phyloP scores from a whole-genome alignment of 2,888 invertebrate species.

The Xylota segnis region DNA sequence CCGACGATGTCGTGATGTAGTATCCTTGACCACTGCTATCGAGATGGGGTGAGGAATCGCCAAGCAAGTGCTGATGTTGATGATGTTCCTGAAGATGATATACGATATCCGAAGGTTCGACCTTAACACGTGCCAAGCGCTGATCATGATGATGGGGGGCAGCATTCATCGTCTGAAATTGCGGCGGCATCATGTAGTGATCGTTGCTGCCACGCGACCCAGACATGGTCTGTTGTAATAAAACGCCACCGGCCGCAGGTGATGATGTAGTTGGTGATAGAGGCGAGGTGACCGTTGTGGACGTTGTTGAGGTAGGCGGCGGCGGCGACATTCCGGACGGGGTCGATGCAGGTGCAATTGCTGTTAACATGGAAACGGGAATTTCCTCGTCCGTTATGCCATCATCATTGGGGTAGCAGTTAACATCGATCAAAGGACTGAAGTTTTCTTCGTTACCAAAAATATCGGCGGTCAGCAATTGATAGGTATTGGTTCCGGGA shows the following conservation, averaged over 20 bases:
- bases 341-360: slow-evolving; percentile 78
- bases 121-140: slow-evolving; percentile 63
- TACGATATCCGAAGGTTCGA: slow-evolving; percentile 68
- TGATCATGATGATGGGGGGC: slow-evolving; percentile 51
- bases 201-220: slow-evolving; percentile 66
- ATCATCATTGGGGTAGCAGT: slow-evolving; percentile 79
- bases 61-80: slow-evolving; percentile 66
- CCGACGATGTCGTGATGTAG: slow-evolving; percentile 58
- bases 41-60: slow-evolving; percentile 66
- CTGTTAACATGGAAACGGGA: slow-evolving; percentile 84
- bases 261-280: slow-evolving; percentile 77
- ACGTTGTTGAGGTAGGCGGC: slow-evolving; percentile 77
- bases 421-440: slow-evolving; percentile 85
- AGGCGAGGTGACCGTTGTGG: slow-evolving; percentile 65
- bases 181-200: slow-evolving; percentile 67
- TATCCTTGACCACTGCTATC: slow-evolving; percentile 58
- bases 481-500: slow-evolving; percentile 87
- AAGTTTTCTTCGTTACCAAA: slow-evolving; percentile 88
- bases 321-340: slow-evolving; percentile 74
- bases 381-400: slow-evolving; percentile 83
- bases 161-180: slow-evolving; percentile 54
- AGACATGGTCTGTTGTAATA: slow-evolving; percentile 79
- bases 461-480: slow-evolving; percentile 86
- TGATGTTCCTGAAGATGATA: slow-evolving; percentile 55
- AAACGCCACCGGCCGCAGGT: slow-evolving; percentile 83